Base-by-base conservation (phyloP, 2,797 vertebrate species). In the Arnoldichthys spilopterus region DNA sequence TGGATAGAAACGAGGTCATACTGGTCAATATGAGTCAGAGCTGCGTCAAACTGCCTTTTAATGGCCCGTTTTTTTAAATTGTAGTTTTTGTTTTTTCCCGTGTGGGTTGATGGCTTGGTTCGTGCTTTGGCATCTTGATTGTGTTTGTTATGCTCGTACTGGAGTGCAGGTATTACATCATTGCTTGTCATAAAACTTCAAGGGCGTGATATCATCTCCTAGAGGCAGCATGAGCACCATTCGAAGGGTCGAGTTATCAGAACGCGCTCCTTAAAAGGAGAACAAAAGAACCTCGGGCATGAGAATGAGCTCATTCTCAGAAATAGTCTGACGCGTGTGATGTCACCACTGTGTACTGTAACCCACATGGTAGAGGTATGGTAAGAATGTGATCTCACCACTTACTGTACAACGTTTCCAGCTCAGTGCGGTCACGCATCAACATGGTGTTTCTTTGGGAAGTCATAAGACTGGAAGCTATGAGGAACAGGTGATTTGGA, bases 141-240 rank as follows among this genome's bases (percentile, higher is more conserved):
- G n/a, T n/a, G 6, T 18, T 62, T 18, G 37, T 56, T 47, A 15
- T 49, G 16, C 43, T 53, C 18, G 0, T 12, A 28, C 1, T 0
- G 1, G 26, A 53, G 32, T 37, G 7, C 13, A 47, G 45, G 45
- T 28, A 89, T 95, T 93, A 77, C 45, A 2, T 70, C 67, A 81
- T 74, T 56, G 2, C 32, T 64, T 7, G 28, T 67, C 24, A 37
- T 56, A 34, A 76, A 72, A 56, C 28, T 28, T 49, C 30, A 72
- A 63, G 58, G 97, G 96, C 79, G 98, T 98, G 97, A 82, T 66
- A 28, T 72, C 62, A 78, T 58, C 22, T 24, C 3, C 3, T 20
- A 74, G n/a, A 26, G 47, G 1, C 63, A 45, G 58, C 32, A 15
- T 34, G 45, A 53, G 34, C 47, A 54, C 43, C 43, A 58, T 24